A percentile compares a stretch with the other conserved stretches of the same genome.
Evolutionary conservation across 2,113 vertebrate species (phyloP).

Genomic region (Chaetodon trifascialis): DNA sequence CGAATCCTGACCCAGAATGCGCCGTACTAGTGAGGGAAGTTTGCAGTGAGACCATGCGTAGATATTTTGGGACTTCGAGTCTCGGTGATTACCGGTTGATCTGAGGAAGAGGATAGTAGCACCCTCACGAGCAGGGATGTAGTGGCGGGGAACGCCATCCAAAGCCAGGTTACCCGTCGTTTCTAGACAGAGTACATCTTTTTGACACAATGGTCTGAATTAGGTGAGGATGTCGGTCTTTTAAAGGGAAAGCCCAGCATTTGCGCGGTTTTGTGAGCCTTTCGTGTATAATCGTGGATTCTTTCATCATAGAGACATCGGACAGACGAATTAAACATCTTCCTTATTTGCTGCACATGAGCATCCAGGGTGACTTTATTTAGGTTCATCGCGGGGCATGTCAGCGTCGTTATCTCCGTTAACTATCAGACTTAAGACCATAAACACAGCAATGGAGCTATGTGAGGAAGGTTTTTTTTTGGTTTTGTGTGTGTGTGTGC

Average conservation of each 20-base stretch:
- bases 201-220: conserved; percentile 20
- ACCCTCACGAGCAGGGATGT: conserved; percentile 15
- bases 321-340: neutral
- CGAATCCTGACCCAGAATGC: conserved; percentile 13
- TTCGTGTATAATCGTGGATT: neutral
- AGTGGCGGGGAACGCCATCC: neutral
- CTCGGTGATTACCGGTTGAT: conserved; percentile 11
- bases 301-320: neutral
- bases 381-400: conserved; percentile 18
- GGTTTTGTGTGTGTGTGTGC: conserved; percentile 10
- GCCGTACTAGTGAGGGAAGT: conserved; percentile 42
- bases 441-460: neutral
- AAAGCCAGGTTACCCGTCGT: neutral
- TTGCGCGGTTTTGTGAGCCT: neutral
- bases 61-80: conserved; percentile 42
- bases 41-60: conserved; percentile 32
- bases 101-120: neutral
- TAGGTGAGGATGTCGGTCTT: neutral
- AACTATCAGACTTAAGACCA: neutral
- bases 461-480: neutral
- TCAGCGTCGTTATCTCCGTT: neutral
- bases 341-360: conserved; percentile 6
- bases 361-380: conserved; percentile 15
- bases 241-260: neutral
- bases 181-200: neutral